Evolutionary conservation across 1,140 invertebrate species (phyloP), one percentile per base, ranked within the genome.

Genomic region (Druon quercuslanigerum): DNA sequence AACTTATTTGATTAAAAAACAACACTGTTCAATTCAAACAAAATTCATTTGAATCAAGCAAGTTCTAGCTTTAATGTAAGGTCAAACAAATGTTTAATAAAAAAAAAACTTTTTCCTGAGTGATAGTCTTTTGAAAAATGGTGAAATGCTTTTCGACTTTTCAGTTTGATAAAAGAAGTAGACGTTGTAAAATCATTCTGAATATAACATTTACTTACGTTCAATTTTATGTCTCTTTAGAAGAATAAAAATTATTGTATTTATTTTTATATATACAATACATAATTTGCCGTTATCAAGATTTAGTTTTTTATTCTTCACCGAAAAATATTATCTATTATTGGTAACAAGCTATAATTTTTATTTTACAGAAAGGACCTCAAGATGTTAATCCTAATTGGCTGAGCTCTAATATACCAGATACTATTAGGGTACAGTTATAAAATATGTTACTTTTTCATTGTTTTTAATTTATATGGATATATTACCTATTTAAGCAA

Each of bases 281-380:
- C 7, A 60, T 13, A 12, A 25, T 25, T 25, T 25, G 25, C 25
- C 25, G 5, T 20, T 25, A 60, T 17, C 8, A 19, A 60, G 14
- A 19, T 11, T 60, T 60, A 19, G 11, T 60, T 25, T n/a, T 60
- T 60, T 20, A 60, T n/a, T 17, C n/a, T 60, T 0, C 11, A 19
- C 50, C 14, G 11, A 46, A 46, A 9, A 46, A 46, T 11, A 46
- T 1, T 72, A 13, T 17, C 7, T 72, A 13, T 17, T 52, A 25
- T 51, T 71, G n/a, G 33, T 75, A 33, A 17, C 17, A 14, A 66
- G 13, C 19, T 13, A 5, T 54, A 1, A 17, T 73, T 79, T 83
- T 89, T 82, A 9, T 87, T 46, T 92, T 88, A 52, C 87, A 93
- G 92, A 92, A 90, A 82, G 88, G 89, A 66, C 88, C 91, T 50